phyloP scores from a whole-genome alignment of 2,797 vertebrate species.

The Tachyglossus aculeatus region DNA sequence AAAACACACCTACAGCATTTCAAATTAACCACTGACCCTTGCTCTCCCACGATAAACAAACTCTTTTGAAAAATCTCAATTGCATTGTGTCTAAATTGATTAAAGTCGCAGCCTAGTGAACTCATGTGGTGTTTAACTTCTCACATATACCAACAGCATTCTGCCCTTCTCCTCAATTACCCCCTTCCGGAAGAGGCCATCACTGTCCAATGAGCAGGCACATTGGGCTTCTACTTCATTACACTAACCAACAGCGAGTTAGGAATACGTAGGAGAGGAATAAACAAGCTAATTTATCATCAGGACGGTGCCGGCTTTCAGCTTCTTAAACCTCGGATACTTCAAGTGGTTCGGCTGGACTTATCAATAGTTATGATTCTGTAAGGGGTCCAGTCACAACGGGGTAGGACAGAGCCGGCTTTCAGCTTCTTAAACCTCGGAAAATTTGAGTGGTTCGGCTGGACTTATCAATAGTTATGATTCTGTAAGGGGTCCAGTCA shows the following conservation, averaged over 20 bases:
- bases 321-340: too few relatives aligned
- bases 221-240: slow-evolving; percentile 94
- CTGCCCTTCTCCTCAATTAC: slow-evolving; percentile 94
- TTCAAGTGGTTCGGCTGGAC: too few relatives aligned
- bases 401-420: too few relatives aligned
- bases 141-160: slow-evolving; percentile 80
- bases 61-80: slow-evolving; percentile 76
- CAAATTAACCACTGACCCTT: slow-evolving; percentile 80
- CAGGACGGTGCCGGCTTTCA: slow-evolving; percentile 44
- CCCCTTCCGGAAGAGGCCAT: slow-evolving; percentile 74
- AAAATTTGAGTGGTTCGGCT: slow-evolving; percentile 29
- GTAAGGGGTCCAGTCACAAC: too few relatives aligned
- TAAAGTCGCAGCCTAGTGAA: slow-evolving; percentile 79
- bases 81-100: slow-evolving; percentile 83
- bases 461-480: slow-evolving; percentile 40
- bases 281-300: slow-evolving; percentile 90
- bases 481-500: too few relatives aligned
- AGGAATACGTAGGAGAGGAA: slow-evolving; percentile 84
- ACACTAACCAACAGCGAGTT: slow-evolving; percentile 85
- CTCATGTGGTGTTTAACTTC: slow-evolving; percentile 84
- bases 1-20: slow-evolving; percentile 68
- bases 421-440: slow-evolving; percentile 35
- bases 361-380: too few relatives aligned
- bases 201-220: slow-evolving; percentile 84
- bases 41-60: slow-evolving; percentile 72